phyloP scores from a whole-genome alignment of 1,140 invertebrate genomes.

The Drosophila cardini region DNA sequence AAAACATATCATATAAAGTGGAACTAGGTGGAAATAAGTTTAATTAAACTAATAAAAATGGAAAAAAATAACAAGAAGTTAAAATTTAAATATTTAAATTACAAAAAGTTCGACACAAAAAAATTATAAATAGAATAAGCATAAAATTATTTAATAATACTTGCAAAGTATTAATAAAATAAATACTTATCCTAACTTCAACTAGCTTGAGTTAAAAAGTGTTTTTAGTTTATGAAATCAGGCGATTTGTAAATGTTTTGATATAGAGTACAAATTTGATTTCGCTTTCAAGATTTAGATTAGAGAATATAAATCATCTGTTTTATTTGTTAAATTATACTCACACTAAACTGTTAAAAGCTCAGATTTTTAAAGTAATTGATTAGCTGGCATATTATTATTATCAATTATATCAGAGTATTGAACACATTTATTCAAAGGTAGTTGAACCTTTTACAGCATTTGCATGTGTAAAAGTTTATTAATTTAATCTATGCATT shows the following conservation, averaged over 20 bases:
- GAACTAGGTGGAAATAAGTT: neutral
- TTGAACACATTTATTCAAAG: neutral
- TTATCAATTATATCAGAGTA: neutral
- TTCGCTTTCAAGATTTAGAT: too few relatives aligned
- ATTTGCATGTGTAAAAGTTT: neutral
- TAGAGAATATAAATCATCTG: too few relatives aligned
- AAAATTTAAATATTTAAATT: neutral
- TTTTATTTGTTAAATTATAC: too few relatives aligned
- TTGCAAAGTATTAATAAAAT: too few relatives aligned
- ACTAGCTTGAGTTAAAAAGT: too few relatives aligned
- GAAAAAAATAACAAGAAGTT: neutral
- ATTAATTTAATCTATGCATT: neutral
- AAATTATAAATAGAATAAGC: too few relatives aligned
- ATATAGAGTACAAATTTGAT: too few relatives aligned
- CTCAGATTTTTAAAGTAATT: slow-evolving; percentile 18
- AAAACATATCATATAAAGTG: neutral
- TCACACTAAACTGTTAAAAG: neutral
- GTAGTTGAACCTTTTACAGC: slow-evolving; percentile 24
- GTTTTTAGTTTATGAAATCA: too few relatives aligned
- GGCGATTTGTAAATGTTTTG: too few relatives aligned
- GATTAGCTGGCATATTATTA: slow-evolving; percentile 8
- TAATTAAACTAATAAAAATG: neutral
- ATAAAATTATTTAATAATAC: too few relatives aligned
- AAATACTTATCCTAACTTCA: neutral
- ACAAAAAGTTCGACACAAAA: neutral